phyloP scores from a whole-genome alignment of 2,888 invertebrate genomes.

The Synanthedon vespiformis region DNA sequence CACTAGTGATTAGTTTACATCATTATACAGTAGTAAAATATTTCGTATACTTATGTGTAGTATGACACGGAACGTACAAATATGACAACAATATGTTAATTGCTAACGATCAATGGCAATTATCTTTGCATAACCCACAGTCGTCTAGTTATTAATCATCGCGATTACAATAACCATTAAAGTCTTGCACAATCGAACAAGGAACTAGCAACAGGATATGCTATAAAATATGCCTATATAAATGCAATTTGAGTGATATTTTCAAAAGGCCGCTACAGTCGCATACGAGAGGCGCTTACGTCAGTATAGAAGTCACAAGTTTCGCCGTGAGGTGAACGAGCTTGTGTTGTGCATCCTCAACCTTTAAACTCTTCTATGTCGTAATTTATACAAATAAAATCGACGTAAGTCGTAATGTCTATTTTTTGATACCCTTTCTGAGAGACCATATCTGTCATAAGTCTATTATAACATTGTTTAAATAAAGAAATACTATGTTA shows the following conservation, averaged over 20 bases:
- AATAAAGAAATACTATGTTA: neutral
- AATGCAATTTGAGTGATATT: slow-evolving; percentile 10
- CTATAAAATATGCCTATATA: neutral
- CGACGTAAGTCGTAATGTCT: neutral
- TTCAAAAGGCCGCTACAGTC: slow-evolving; percentile 28
- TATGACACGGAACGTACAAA: too few relatives aligned
- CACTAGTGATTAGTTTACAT: too few relatives aligned
- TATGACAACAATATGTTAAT: too few relatives aligned
- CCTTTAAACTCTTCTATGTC: slow-evolving; percentile 38
- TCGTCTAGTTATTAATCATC: neutral
- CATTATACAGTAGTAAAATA: too few relatives aligned
- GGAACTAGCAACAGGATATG: neutral
- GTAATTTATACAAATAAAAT: neutral
- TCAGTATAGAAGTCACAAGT: slow-evolving; percentile 26
- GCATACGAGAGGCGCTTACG: slow-evolving; percentile 29
- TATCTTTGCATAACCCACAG: neutral
- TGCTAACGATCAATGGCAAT: neutral
- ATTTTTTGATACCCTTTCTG: neutral
- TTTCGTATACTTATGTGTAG: too few relatives aligned
- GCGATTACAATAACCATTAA: neutral
- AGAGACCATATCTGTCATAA: neutral
- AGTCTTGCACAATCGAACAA: neutral
- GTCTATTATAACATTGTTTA: neutral
- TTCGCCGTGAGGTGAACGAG: slow-evolving; percentile 33
- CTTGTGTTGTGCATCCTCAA: slow-evolving; percentile 36